Evolutionary conservation across 2,113 vertebrate genomes (phyloP), one percentile per base, ranked within the genome.

Genomic region (Sinocyclocheilus anophthalmus): DNA sequence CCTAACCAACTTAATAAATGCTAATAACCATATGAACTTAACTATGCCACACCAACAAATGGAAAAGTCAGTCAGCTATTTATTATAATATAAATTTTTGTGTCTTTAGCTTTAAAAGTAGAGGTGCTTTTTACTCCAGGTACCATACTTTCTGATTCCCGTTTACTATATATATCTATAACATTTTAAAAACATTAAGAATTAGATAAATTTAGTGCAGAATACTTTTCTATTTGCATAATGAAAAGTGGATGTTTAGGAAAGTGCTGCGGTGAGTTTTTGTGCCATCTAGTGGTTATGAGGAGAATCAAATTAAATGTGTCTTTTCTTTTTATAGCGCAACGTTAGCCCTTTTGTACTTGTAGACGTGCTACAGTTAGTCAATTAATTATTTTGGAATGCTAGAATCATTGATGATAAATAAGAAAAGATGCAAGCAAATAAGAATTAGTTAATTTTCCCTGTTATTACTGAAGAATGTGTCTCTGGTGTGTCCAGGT

Each of bases 401-500:
- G 30, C 30, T 33, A 33, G 30, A 72, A 50, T 55, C 53, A 81
- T 33, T 81, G 45, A 53, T 80, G 55, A 81, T 59, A 61, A 53
- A 79, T 76, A 85, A 73, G 61, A 18, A 75, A 22, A 37, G n/a
- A 85, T 13, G 12, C 20, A 59, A 26, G n/a, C 7, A 39, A 11
- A 26, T 63, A 57, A 24, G 13, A 5, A 5, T 9, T 0, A 42
- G 10, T 12, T 42, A 12, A 73, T 72, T 42, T 5, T 72, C 37
- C 20, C 9, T 42, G 69, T 72, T 22, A 72, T 72, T 33, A 73
- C 59, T 67, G 57, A 73, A 65, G 48, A 67, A n/a, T 53, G 30
- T 3, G 0, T 90, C n/a, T 73, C 1, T 87, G 63, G 22, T 85
- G 90, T 84, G 85, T 87, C 24, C 92, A 99, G 98, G 92, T 99